These are phyloP conservation scores for Pagrus major DNA, from an alignment of 2,113 vertebrate species.

Conservation along the genomic window DNA sequence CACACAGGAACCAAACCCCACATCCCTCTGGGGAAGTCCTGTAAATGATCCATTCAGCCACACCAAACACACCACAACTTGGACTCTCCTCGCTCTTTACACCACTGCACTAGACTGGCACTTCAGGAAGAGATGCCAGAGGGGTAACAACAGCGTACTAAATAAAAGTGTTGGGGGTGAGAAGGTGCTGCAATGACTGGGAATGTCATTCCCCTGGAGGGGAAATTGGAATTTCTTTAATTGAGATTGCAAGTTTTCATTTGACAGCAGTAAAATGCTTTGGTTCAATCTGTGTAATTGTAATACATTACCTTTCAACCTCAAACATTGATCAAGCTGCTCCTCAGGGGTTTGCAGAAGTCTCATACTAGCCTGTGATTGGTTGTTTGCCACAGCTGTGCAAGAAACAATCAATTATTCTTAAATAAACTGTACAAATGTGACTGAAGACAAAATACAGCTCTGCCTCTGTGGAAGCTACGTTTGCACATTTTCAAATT, in stretches of 20 bases:
- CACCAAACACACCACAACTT: too few species aligned
- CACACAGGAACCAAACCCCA: too few species aligned
- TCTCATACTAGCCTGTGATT: neutral
- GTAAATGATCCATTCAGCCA: too few species aligned
- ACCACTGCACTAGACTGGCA: too few species aligned
- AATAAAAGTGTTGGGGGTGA: too few species aligned
- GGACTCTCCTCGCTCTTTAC: too few species aligned
- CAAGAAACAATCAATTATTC: neutral
- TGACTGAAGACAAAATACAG: neutral
- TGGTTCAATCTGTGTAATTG: neutral
- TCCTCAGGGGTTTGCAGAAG: neutral
- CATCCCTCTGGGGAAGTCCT: too few species aligned
- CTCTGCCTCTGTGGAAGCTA: neutral
- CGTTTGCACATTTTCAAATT: neutral
- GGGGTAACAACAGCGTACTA: too few species aligned
- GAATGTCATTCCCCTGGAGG: neutral
- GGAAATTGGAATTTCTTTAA: neutral
- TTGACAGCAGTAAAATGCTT: neutral
- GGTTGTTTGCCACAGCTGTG: neutral
- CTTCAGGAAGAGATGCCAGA: too few species aligned
- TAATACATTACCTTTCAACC: neutral
- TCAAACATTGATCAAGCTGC: neutral
- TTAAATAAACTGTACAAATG: neutral
- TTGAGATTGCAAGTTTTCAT: neutral
- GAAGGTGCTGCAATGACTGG: too few species aligned